Evolutionary conservation across 1,140 invertebrate species (phyloP), one percentile per base, ranked within the genome.

Genomic region (Hypothenemus hampei): DNA sequence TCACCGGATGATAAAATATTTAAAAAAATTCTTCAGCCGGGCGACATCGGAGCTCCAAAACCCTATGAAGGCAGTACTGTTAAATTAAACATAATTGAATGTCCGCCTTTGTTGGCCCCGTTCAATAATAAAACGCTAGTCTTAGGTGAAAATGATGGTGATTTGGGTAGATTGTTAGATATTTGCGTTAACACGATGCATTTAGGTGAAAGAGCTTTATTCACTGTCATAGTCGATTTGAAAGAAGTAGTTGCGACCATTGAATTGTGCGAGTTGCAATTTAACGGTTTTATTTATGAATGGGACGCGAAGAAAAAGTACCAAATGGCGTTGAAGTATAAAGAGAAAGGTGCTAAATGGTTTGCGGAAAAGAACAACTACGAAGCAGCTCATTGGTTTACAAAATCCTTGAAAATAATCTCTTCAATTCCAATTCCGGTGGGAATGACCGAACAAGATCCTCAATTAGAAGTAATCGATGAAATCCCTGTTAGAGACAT

Each of bases 391-490:
- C 61, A 61, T 59, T 69, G 61, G 64, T 84, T 87, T 66, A 80
- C 74, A 23, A 80, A 80, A 68, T 79, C 80, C 15, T 71, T 84
- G 8, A 85, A 86, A 68, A 74, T 84, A 63, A 45, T 87, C 6
- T 77, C 81, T 36, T 81, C 82, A n/a, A 79, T 83, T 31, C 79
- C 81, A 1, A 68, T 82, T 15, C 63, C 75, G 41, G 74, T 75
- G 8, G n/a, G n/a, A n/a, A n/a, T n/a, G n/a, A n/a, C n/a, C n/a
- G n/a, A n/a, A n/a, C n/a, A n/a, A n/a, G 66, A 77, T 36, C 43
- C 59, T n/a, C 63, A 71, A 13, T 66, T 67, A 31, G 65, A 68
- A 29, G 69, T 77, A 33, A 65, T 77, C 24, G 69, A 76, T 16
- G 71, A 72, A 6, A 67, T 76, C 37, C 63, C 77, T 22, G 48